Evolutionary conservation across 2,888 invertebrate species (phyloP), one percentile per base, ranked within the genome.

Genomic region (Cecidostiba fungosa): DNA sequence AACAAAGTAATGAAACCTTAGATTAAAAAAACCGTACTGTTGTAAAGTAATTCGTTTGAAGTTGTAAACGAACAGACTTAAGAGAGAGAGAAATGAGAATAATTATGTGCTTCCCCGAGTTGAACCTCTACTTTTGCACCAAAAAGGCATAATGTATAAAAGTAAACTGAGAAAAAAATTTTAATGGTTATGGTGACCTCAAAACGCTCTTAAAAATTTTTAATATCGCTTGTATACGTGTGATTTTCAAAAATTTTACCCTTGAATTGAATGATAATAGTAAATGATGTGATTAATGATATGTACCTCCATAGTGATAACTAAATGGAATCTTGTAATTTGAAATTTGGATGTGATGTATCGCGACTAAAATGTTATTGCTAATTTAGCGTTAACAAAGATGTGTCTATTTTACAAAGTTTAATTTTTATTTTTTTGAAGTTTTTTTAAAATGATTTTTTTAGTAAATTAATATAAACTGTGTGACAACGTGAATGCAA

Each of bases 51-150:
- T 39, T 80, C 70, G 39, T 84, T 77, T 16, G n/a, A 77, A 36
- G 8, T 79, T 86, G 26, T 72, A 72, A 81, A 82, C 19, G 62
- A 54, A 84, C 80, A 77, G 36, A 85, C 72, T 85, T 84, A 82
- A 77, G 76, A 66, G 73, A 47, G 69, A 84, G 66, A 86, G 72
- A 43, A 77, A 69, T 80, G 78, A 88, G 43, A 81, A 73, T 78
- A 82, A 88, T 86, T 85, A 87, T 87, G 88, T 87, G 89, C 89
- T 89, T 89, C 89, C 89, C 85, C 85, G 72, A 87, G 85, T 89
- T 86, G 80, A 87, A 88, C 85, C 50, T 86, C 74, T 87, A 88
- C 84, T 88, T 88, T 88, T 89, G 87, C 88, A 88, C 85, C 85
- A 87, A 86, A 88, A 88, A 88, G 79, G 84, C 29, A 79, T 66